A percentile compares a stretch with the other conserved stretches of the same genome.
Evolutionary conservation across 2,797 vertebrate genomes (phyloP).

Genomic region (Margarornis squamiger): DNA sequence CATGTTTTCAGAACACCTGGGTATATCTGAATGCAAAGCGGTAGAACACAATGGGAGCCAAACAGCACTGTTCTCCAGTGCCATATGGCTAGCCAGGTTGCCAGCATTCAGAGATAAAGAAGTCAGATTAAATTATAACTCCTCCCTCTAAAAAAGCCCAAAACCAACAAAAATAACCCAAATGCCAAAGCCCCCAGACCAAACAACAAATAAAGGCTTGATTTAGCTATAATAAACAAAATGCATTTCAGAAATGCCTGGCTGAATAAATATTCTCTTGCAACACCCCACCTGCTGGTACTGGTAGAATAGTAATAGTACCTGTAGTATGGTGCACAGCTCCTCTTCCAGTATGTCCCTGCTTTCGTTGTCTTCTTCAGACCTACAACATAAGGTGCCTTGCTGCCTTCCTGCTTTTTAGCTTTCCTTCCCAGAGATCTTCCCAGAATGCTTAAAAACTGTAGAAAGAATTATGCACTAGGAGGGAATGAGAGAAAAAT

Average conservation of each 20-base stretch:
- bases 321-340: background rate
- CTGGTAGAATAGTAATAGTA: background rate
- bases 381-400: background rate
- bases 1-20: background rate
- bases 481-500: background rate
- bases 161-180: background rate
- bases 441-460: background rate
- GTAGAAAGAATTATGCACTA: background rate
- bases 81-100: conserved; percentile 26
- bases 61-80: background rate
- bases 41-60: background rate
- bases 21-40: background rate
- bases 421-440: background rate
- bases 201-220: background rate
- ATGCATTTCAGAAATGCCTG: background rate
- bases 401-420: background rate
- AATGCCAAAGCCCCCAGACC: background rate
- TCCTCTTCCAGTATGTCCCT: background rate
- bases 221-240: background rate
- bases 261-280: background rate
- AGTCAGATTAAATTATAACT: background rate
- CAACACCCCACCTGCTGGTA: background rate
- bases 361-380: background rate
- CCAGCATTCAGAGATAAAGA: background rate
- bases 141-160: background rate